Evolutionary conservation across 2,888 invertebrate species (phyloP), one percentile per base, ranked within the genome.

Genomic region (Acanthococcus lagerstroemiae): DNA sequence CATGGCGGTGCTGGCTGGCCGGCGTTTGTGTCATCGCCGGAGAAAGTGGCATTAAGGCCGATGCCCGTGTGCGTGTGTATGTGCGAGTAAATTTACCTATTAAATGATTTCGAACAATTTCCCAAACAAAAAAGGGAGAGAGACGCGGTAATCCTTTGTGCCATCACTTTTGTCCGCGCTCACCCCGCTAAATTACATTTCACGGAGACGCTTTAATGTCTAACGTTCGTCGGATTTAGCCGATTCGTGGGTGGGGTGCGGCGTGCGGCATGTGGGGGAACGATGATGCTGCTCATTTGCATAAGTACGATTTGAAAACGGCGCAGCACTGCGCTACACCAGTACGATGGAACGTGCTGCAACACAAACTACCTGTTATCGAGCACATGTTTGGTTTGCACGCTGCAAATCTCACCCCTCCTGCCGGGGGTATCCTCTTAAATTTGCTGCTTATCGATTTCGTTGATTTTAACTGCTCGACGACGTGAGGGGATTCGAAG

Each of bases 61-160:
- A n/a, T 37, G 12, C 37, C n/a, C 37, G 37, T 37, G 12, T 9
- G n/a, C n/a, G 37, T 37, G 37, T 37, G n/a, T 37, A 37, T n/a
- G n/a, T n/a, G 37, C 37, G 37, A 37, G 57, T 57, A 57, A 57
- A 57, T 57, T 57, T 45, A 57, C 57, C 57, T 57, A 57, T 57
- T 57, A 57, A 57, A 57, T 57, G 57, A 57, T 57, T 57, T 57
- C 57, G 25, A 57, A 57, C 57, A 37, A 57, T 57, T 57, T 57
- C 57, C 25, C 45, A 57, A 45, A 37, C 44, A 57, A 45, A 57
- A 45, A 30, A 30, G 6, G 37, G 45, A 37, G 50, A 45, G 46
- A 25, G 37, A 30, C 12, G 37, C 27, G 22, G 44, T 57, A 57
- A 57, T 57, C 57, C 57, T 57, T 44, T 46, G 44, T 15, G 25